Conservation (phyloP, 2,888 invertebrate genomes). For the Volucella inflata region DNA sequence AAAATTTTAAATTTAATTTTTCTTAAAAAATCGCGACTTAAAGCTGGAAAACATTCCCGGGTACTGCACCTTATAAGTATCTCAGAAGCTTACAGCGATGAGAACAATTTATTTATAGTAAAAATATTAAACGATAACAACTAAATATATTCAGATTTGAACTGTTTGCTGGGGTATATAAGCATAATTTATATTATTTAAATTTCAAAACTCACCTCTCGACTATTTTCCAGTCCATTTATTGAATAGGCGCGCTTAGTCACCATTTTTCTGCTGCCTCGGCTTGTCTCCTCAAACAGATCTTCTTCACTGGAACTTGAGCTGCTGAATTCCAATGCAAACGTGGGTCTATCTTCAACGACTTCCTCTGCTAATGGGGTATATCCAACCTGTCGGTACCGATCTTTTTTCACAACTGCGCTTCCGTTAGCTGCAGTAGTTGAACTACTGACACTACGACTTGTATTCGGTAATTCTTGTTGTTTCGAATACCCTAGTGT, state of each 20-base stretch:
- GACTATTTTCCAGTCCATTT: slow-evolving; percentile 61
- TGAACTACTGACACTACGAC: slow-evolving; percentile 54
- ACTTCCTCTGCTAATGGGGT: slow-evolving; percentile 35
- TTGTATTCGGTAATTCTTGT: slow-evolving; percentile 46
- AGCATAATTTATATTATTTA: not conserved
- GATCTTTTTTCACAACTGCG: slow-evolving; percentile 60
- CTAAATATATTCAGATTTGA: not conserved
- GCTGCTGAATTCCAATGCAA: slow-evolving; percentile 56
- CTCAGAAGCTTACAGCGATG: too few species aligned
- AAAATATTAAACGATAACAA: not conserved
- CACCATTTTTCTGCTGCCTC: slow-evolving; percentile 42
- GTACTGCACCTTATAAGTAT: too few species aligned
- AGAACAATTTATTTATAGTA: not conserved
- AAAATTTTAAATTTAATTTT: too few species aligned
- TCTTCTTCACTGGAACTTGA: slow-evolving; percentile 68
- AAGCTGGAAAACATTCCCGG: too few species aligned
- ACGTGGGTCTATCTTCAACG: slow-evolving; percentile 37
- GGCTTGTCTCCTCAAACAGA: slow-evolving; percentile 41
- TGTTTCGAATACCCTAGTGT: slow-evolving; percentile 60
- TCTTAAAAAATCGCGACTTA: too few species aligned
- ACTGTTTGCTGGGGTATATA: not conserved
- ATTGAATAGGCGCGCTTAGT: slow-evolving; percentile 62
- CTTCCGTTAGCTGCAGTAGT: slow-evolving; percentile 51
- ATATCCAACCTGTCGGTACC: slow-evolving; percentile 66
- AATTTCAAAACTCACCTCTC: slow-evolving; percentile 51